Percentiles rank a stretch among this genome's conserved stretches.
Evolutionary conservation across 2,888 invertebrate genomes (phyloP).

Genomic region (Cataglyphis rosenhaueri): DNA sequence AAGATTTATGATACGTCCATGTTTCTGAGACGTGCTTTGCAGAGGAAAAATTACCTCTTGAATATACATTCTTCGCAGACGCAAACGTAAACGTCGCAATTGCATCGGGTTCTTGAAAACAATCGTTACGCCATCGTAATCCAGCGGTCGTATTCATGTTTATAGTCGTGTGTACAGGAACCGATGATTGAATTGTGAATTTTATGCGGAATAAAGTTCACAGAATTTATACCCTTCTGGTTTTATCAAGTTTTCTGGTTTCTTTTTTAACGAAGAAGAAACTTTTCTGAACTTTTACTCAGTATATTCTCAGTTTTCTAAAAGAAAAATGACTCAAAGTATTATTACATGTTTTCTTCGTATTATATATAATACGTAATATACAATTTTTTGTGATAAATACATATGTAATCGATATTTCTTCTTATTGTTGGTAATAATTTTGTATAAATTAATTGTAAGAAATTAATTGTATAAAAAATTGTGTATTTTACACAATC

Average conservation of each 20-base stretch:
- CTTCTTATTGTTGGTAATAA: background rate
- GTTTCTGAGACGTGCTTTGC: background rate
- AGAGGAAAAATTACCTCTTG: background rate
- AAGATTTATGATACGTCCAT: background rate
- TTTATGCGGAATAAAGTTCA: background rate
- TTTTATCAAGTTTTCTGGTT: background rate
- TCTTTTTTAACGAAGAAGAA: background rate
- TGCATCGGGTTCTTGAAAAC: slow-evolving; percentile 19
- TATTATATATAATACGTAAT: background rate
- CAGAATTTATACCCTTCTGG: background rate
- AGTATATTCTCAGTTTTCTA: background rate
- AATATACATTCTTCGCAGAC: background rate
- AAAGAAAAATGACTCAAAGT: background rate
- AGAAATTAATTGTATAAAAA: background rate
- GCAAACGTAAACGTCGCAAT: slow-evolving; percentile 5
- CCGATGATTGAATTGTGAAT: background rate
- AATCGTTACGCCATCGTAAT: slow-evolving; percentile 32
- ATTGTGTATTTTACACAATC: background rate
- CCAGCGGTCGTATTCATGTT: background rate
- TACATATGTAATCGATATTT: background rate
- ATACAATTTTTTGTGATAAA: background rate
- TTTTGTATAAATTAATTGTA: background rate
- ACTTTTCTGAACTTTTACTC: background rate
- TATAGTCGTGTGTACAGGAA: background rate
- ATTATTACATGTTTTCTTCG: background rate